Evolutionary conservation across 2,797 vertebrate genomes (phyloP).

Genomic region (Cuniculus paca): DNA sequence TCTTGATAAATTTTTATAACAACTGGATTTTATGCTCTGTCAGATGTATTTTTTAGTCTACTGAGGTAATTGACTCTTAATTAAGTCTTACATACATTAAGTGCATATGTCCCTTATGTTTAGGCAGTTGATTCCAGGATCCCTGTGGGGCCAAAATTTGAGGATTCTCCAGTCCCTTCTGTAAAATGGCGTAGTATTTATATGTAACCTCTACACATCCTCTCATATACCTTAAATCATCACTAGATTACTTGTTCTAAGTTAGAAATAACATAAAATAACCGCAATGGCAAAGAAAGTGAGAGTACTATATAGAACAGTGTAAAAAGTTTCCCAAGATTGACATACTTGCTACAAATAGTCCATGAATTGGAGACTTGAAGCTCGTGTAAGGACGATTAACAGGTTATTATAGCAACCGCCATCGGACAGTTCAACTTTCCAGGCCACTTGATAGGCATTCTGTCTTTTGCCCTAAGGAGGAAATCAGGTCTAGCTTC

Average conservation of each 20-base stretch:
- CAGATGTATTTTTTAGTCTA: background rate
- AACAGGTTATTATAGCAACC: background rate
- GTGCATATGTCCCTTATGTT: background rate
- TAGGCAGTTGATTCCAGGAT: background rate
- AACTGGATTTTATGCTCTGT: background rate
- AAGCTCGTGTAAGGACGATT: background rate
- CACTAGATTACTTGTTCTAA: background rate
- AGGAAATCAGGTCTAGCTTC: background rate
- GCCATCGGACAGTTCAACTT: background rate
- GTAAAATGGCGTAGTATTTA: background rate
- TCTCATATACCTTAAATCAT: background rate
- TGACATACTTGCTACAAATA: background rate
- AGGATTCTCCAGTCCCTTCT: background rate
- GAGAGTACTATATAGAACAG: background rate
- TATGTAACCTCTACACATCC: background rate
- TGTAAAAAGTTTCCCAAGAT: background rate
- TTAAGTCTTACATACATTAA: slow-evolving; percentile 11
- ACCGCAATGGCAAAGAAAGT: background rate
- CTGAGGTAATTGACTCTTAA: background rate
- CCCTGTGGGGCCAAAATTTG: too few relatives aligned
- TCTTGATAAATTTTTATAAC: slow-evolving; percentile 29
- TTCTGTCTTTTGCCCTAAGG: slow-evolving; percentile 5
- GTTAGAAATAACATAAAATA: slow-evolving; percentile 3
- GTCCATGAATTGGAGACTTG: background rate
- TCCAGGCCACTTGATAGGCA: background rate